Evolutionary conservation across 2,888 invertebrate genomes (phyloP).

Genomic region (Cheilosia vulpina): DNA sequence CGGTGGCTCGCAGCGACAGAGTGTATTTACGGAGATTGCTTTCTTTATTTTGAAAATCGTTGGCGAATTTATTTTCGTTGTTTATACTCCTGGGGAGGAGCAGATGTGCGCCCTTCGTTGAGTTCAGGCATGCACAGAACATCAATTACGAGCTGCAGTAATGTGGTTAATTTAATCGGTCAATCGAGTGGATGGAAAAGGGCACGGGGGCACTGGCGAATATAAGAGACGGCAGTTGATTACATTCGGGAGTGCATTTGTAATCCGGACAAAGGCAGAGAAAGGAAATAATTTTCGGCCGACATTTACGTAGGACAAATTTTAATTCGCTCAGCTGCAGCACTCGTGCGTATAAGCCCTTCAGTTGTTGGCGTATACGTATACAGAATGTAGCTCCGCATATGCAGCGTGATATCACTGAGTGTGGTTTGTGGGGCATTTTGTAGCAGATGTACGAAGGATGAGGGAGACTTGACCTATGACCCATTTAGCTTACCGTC

Average conservation of each 20-base stretch:
- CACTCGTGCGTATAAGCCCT: too few relatives aligned
- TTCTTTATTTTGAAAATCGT: slow-evolving; percentile 14
- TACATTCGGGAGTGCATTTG: neutral
- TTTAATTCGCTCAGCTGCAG: too few relatives aligned
- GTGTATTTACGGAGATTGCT: slow-evolving; percentile 43
- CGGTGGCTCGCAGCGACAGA: slow-evolving; percentile 12
- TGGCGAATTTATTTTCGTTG: slow-evolving; percentile 57
- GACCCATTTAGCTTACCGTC: too few relatives aligned
- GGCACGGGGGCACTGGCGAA: neutral
- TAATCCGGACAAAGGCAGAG: too few relatives aligned
- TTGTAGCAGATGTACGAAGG: too few relatives aligned
- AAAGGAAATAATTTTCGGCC: too few relatives aligned
- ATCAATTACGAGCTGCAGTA: slow-evolving; percentile 69
- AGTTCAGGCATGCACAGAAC: slow-evolving; percentile 70
- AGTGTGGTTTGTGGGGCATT: too few relatives aligned
- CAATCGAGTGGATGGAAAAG: slow-evolving; percentile 55
- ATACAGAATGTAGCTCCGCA: too few relatives aligned
- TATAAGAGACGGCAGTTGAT: slow-evolving; percentile 7
- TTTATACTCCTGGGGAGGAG: slow-evolving; percentile 29
- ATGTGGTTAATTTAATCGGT: slow-evolving; percentile 71
- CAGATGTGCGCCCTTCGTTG: slow-evolving; percentile 60
- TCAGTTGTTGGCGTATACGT: too few relatives aligned
- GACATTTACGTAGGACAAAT: too few relatives aligned
- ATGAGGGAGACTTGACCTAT: too few relatives aligned
- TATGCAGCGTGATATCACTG: too few relatives aligned